A percentile compares a stretch with the other conserved stretches of the same genome.
phyloP scores from a whole-genome alignment of 2,113 vertebrate species.

The Dromiciops gliroides region DNA sequence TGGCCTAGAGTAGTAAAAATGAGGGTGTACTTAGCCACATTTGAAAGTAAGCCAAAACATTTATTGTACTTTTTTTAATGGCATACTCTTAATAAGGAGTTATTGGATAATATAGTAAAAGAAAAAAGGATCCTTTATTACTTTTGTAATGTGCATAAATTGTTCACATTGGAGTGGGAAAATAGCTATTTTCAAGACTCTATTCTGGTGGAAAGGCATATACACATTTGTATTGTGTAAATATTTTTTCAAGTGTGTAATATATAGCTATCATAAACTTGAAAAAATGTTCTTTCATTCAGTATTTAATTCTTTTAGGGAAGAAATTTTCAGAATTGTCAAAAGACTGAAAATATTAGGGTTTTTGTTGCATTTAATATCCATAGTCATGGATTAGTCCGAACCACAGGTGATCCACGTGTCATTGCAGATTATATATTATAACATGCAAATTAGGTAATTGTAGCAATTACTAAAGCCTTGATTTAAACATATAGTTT shows the following conservation, averaged over 20 bases:
- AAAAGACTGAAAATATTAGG: slow-evolving; percentile 33
- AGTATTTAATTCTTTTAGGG: background rate
- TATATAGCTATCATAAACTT: slow-evolving; percentile 20
- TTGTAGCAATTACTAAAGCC: background rate
- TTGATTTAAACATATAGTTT: background rate
- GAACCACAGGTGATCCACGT: background rate
- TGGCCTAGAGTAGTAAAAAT: background rate
- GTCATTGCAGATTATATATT: slow-evolving; percentile 25
- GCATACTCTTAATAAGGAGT: slow-evolving; percentile 7
- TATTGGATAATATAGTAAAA: background rate
- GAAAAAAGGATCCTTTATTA: background rate
- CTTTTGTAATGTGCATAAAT: background rate
- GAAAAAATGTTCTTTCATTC: slow-evolving; percentile 13
- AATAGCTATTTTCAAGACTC: background rate
- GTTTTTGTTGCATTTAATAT: background rate
- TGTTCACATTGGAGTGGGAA: slow-evolving; percentile 2
- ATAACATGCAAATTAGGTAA: slow-evolving; percentile 8
- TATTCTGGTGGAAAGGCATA: background rate
- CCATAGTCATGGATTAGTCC: slow-evolving; percentile 12
- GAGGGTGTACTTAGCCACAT: background rate
- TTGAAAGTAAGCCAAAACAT: background rate
- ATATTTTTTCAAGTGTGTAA: slow-evolving; percentile 6
- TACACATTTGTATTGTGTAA: background rate
- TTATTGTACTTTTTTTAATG: background rate
- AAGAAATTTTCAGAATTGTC: background rate